Evolutionary conservation across 2,113 vertebrate species (phyloP).

Genomic region (Pachycephala philippinensis): DNA sequence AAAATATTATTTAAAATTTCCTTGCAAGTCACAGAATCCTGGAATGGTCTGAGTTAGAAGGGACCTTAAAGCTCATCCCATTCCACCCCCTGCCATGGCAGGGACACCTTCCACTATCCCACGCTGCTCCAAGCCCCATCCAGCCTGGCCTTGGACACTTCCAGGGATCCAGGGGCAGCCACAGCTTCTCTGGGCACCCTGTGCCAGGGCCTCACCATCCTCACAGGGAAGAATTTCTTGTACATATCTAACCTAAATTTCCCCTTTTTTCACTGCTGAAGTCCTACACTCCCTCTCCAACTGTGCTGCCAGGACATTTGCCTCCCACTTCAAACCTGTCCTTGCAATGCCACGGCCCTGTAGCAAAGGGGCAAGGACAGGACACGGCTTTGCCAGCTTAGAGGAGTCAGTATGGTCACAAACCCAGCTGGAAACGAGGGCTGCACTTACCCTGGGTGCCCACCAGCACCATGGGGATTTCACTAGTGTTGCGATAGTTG

Average conservation of each 20-base stretch:
- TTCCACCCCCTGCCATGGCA: fast-evolving
- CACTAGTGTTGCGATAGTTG: constrained; percentile 87
- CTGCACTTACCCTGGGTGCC: constrained; percentile 89
- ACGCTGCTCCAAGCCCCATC: fast-evolving
- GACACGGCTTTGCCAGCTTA: background rate
- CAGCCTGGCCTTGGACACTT: background rate
- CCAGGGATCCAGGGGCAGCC: background rate
- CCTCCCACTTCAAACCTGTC: background rate
- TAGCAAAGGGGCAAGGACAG: background rate
- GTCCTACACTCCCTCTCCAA: background rate
- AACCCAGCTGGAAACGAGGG: fast-evolving
- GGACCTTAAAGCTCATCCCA: background rate
- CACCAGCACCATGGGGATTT: constrained; percentile 93
- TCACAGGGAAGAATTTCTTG: background rate
- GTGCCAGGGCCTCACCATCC: background rate
- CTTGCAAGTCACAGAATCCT: background rate
- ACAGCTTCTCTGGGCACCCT: background rate
- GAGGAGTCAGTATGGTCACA: fast-evolving
- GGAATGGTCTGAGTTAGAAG: background rate
- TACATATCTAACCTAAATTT: background rate
- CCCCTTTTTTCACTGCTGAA: background rate
- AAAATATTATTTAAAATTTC: background rate
- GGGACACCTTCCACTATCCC: background rate
- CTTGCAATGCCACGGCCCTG: fast-evolving
- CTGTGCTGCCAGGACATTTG: background rate